Conservation (phyloP, 2,797 vertebrate genomes). For the Petrocephalus schoutedeni region DNA sequence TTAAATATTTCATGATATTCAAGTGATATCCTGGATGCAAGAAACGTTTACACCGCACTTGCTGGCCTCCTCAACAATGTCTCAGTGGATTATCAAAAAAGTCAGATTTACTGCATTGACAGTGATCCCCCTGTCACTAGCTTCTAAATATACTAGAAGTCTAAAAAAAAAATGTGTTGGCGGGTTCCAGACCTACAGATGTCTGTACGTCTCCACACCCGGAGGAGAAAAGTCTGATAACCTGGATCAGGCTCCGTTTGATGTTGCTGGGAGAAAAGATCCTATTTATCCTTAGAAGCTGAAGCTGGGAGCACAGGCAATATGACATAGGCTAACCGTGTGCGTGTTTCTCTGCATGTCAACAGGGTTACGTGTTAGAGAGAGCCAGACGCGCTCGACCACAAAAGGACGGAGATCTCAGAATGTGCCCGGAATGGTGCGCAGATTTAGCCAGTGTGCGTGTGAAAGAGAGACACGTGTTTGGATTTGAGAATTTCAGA, state of each 20-base stretch:
- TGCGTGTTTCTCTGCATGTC: not conserved
- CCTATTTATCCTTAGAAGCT: not conserved
- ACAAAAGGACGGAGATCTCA: not conserved
- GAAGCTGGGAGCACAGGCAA: not conserved
- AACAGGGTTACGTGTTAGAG: not conserved
- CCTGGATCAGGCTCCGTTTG: not conserved
- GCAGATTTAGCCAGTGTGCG: not conserved
- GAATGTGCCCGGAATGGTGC: not conserved
- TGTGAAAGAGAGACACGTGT: not conserved
- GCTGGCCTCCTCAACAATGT: not conserved
- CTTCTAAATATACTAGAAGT: not conserved
- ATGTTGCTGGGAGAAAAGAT: not conserved
- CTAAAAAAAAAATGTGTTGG: slow-evolving; percentile 3
- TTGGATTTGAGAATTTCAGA: not conserved
- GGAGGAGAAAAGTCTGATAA: not conserved
- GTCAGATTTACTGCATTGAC: not conserved
- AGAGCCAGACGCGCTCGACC: not conserved
- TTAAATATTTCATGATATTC: not conserved
- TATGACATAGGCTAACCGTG: not conserved
- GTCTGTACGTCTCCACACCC: not conserved
- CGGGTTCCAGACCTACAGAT: not conserved
- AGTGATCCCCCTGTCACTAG: not conserved
- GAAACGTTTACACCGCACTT: not conserved
- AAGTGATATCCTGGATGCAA: not conserved
- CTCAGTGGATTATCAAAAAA: not conserved